Percentiles rank a stretch among this genome's conserved stretches.
These are phyloP conservation scores for Lydus trimaculatus DNA, from an alignment of 2,888 invertebrate genomes.

Conservation along the genomic window DNA sequence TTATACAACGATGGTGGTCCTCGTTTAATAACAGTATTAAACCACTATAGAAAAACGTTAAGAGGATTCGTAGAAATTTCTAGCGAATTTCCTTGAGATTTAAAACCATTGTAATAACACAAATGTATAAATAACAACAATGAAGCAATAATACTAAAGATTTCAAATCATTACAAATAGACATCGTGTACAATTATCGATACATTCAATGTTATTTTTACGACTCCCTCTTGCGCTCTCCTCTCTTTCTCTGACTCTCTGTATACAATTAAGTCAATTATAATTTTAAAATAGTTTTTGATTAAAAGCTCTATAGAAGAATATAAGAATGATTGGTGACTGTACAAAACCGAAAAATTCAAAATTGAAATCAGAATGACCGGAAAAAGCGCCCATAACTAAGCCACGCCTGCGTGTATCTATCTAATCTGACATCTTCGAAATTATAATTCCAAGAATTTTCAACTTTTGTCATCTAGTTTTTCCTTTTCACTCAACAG, in stretches of 20 bases:
- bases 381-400: too few relatives aligned
- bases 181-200: neutral
- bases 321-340: too few relatives aligned
- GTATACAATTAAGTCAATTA: neutral
- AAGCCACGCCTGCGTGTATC: too few relatives aligned
- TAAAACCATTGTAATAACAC: neutral
- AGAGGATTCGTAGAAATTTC: neutral
- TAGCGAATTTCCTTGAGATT: neutral
- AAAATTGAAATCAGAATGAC: too few relatives aligned
- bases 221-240: too few relatives aligned
- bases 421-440: too few relatives aligned
- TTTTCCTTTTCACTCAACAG: too few relatives aligned
- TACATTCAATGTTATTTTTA: neutral
- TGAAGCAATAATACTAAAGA: neutral
- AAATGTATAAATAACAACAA: neutral
- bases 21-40: constrained; percentile 3
- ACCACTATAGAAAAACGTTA: neutral
- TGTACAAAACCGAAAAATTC: too few relatives aligned
- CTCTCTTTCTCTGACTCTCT: too few relatives aligned
- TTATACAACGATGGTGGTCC: constrained; percentile 5
- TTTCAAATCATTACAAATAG: neutral
- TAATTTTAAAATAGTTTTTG: neutral
- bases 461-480: too few relatives aligned
- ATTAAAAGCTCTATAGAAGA: too few relatives aligned
- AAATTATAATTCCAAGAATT: too few relatives aligned